Conservation (phyloP, 2,113 vertebrate species). For the Sebastes schlegelii region DNA sequence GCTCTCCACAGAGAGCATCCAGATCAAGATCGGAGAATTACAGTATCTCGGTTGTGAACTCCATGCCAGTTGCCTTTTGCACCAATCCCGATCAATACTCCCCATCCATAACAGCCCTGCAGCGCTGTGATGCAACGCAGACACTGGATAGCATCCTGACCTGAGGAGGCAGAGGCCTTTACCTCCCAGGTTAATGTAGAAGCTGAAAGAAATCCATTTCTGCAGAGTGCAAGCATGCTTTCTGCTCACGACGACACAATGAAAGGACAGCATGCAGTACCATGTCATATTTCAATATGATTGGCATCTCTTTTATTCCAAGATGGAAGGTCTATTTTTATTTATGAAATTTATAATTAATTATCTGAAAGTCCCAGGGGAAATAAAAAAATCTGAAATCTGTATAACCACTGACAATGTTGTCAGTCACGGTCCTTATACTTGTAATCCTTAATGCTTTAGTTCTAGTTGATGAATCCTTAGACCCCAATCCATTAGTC, state of each 20-base stretch:
- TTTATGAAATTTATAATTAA: not conserved
- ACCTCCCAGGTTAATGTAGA: conserved; percentile 44
- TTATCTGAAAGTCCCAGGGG: not conserved
- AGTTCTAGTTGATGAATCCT: not conserved
- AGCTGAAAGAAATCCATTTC: conserved; percentile 42
- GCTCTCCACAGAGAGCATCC: conserved; percentile 16
- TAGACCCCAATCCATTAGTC: no score
- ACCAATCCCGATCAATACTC: conserved; percentile 47
- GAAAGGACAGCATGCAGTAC: not conserved
- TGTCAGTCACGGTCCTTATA: not conserved
- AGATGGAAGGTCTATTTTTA: not conserved
- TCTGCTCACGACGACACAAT: not conserved
- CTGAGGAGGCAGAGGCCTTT: conserved; percentile 33
- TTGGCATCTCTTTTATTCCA: not conserved
- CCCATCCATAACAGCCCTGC: conserved; percentile 42
- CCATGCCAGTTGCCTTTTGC: conserved; percentile 34
- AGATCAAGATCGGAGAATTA: conserved; percentile 45
- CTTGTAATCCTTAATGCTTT: not conserved
- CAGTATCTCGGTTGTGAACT: conserved; percentile 48
- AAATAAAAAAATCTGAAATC: not conserved
- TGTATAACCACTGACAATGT: not conserved
- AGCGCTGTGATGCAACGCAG: conserved; percentile 30
- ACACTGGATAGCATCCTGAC: conserved; percentile 15
- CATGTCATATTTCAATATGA: not conserved
- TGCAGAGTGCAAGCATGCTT: conserved; percentile 9